These are phyloP conservation scores for Epinephelus cyanopodus DNA, from an alignment of 2,113 vertebrate genomes.

Conservation along the genomic window DNA sequence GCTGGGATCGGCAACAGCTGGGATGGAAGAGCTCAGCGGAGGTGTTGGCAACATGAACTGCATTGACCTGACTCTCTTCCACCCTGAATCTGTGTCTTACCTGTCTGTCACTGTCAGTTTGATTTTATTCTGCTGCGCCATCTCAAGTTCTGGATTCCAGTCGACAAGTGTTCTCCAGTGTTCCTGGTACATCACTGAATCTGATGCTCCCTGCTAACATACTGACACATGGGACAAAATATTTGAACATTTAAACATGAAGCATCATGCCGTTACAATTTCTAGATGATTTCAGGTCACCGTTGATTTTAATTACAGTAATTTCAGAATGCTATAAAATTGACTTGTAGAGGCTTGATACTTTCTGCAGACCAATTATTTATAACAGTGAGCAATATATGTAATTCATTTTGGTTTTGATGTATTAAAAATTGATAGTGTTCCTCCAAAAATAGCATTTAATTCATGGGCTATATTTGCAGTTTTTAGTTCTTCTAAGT, in stretches of 20 bases:
- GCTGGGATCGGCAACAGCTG: background rate
- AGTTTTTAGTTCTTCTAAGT: background rate
- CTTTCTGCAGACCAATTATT: background rate
- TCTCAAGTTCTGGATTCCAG: background rate
- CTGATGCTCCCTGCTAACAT: background rate
- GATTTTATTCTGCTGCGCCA: background rate
- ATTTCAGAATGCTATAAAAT: background rate
- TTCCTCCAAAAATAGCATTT: background rate
- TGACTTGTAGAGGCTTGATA: background rate
- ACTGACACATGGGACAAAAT: no score
- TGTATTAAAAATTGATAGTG: background rate
- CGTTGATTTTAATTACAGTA: background rate
- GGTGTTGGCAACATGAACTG: background rate
- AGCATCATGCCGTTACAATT: background rate
- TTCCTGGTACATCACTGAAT: background rate
- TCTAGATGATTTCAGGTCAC: background rate
- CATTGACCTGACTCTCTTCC: background rate
- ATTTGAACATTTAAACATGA: background rate
- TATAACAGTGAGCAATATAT: background rate
- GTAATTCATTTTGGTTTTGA: background rate
- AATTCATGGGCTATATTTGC: background rate
- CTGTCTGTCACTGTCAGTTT: background rate
- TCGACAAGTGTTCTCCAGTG: background rate
- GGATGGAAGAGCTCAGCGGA: constrained; percentile 14
- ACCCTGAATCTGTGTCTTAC: background rate